Evolutionary conservation across 2,888 invertebrate species (phyloP), one percentile per base, ranked within the genome.

Genomic region (Callyntrura guangdongensis): DNA sequence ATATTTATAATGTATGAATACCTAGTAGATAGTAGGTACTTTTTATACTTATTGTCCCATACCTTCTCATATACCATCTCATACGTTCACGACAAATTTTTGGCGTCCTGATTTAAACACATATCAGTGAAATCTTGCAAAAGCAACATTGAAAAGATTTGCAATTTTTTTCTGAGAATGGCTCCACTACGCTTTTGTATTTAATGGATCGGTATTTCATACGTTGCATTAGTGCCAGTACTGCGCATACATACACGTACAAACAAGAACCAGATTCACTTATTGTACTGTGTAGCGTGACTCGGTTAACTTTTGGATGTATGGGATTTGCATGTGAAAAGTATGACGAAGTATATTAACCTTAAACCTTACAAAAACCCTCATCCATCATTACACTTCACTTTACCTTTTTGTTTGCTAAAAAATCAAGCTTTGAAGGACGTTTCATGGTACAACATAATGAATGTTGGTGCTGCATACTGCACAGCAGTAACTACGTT

Each of bases 391-490:
- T 72, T 69, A 82, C 36, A 64, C 36, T 67, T 47, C 20, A 49
- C 61, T 64, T 64, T 27, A 14, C 61, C 82, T 82, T 45, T 82
- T 59, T 82, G n/a, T 61, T 61, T 82, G 69, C 67, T 88, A 82
- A 82, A 36, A 25, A 77, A 86, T 86, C 36, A 64, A 86, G 47
- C 47, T 89, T 87, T 89, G 83, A 89, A 89, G 89, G 89, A 83
- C 89, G 89, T 89, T 89, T 89, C 83, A 89, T 83, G 89, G 82
- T 64, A 61, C 59, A 56, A 72, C 83, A 81, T 47, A 25, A 49
- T 72, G 64, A 86, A 67, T 47, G 67, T 47, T 49, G 67, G 64
- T 36, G 36, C 36, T 36, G 36, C 36, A 36, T 36, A 36, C 36
- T 36, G 45, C 17, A 45, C 45, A 67, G 11, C 9, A 67, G 25